A percentile compares a stretch with the other conserved stretches of the same genome.
Evolutionary conservation across 1,140 invertebrate species (phyloP).

Genomic region (Aphelinus certus): DNA sequence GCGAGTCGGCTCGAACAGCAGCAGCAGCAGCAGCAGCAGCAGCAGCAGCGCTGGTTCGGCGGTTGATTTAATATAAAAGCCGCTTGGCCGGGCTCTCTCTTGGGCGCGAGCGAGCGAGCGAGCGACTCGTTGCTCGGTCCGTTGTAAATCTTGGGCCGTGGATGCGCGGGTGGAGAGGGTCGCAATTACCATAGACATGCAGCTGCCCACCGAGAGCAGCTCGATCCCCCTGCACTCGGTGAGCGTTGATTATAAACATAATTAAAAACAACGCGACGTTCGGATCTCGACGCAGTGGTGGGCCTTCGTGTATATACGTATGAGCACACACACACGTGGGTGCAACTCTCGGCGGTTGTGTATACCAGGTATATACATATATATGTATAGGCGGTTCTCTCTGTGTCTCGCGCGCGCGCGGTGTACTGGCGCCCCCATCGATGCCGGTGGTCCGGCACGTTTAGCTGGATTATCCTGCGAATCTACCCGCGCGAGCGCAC

Average conservation of each 20-base stretch:
- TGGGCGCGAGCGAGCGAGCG: no score
- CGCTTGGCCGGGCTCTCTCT: no score
- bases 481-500: conserved; percentile 50
- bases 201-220: conserved; percentile 9
- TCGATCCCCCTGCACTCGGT: no score
- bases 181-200: conserved; percentile 65
- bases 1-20: no score
- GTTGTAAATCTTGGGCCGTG: conserved; percentile 52
- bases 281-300: no score
- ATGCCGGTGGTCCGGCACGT: conserved; percentile 65
- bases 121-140: no score
- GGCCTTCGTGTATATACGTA: neutral
- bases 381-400: conserved; percentile 37
- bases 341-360: no score
- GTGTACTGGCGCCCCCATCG: conserved; percentile 56
- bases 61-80: no score
- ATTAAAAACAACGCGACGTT: conserved; percentile 63
- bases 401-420: conserved; percentile 51
- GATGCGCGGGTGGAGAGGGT: neutral
- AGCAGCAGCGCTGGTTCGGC: no score
- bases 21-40: no score
- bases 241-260: conserved; percentile 66
- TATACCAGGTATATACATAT: no score
- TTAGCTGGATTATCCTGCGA: conserved; percentile 54
- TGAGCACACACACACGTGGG: no score